Evolutionary conservation across 2,888 invertebrate genomes (phyloP).

Genomic region (Drosophila niveifrons): DNA sequence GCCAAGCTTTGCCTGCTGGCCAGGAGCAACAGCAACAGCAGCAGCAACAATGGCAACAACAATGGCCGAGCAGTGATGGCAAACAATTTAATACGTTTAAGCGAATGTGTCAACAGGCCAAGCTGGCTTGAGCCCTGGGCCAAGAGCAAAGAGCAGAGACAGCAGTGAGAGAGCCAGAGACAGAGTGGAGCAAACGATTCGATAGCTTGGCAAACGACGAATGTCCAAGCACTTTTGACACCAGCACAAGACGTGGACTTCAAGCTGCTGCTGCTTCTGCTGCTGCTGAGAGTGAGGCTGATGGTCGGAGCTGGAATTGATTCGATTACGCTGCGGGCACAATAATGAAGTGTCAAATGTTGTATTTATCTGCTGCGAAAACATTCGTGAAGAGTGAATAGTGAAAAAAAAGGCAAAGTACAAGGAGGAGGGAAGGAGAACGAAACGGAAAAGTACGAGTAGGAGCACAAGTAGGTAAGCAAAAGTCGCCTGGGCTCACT

Average conservation of each 20-base stretch:
- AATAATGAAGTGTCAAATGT: constrained; percentile 84
- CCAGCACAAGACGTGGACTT: constrained; percentile 47
- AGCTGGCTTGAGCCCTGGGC: constrained; percentile 70
- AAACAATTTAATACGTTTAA: constrained; percentile 81
- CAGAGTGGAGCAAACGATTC: constrained; percentile 18
- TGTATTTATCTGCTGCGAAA: constrained; percentile 81
- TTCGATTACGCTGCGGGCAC: constrained; percentile 80
- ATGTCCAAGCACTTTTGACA: constrained; percentile 76
- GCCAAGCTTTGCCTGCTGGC: constrained; percentile 35
- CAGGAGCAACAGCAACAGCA: constrained; percentile 33
- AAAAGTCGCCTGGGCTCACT: constrained; percentile 56
- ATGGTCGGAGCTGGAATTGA: constrained; percentile 73
- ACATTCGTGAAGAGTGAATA: constrained; percentile 60
- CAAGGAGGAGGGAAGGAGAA: not conserved
- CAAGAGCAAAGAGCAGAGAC: constrained; percentile 42
- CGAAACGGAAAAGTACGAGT: constrained; percentile 12
- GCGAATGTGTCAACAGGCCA: constrained; percentile 82
- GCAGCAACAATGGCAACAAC: constrained; percentile 41
- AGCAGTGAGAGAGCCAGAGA: constrained; percentile 1
- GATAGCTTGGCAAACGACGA: constrained; percentile 43
- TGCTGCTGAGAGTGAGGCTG: constrained; percentile 5
- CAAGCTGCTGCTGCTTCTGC: constrained; percentile 1
- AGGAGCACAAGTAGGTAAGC: constrained; percentile 51
- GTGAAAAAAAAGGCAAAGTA: constrained; percentile 23
- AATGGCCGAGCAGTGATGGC: constrained; percentile 65